Evolutionary conservation across 2,113 vertebrate genomes (phyloP), one percentile per base, ranked within the genome.

Genomic region (Jacana jacana): DNA sequence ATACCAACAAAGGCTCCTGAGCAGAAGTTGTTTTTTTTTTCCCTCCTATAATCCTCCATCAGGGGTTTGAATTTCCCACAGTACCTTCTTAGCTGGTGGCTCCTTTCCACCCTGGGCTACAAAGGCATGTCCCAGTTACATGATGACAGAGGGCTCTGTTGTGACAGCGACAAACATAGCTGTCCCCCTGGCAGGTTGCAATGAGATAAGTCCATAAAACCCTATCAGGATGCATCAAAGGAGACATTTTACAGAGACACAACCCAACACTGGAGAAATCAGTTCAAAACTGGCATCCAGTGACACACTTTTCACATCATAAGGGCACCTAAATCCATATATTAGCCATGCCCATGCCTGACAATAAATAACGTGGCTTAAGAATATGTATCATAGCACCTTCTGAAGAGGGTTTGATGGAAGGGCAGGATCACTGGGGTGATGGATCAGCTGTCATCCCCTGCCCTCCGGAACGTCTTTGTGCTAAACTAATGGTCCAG

Each of bases 401-500:
- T 83, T 96, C 89, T 89, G 89, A 89, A 70, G 89, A 81, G 73
- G 82, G 78, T 96, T 95, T 77, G 69, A 91, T 93, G 1, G 46
- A 88, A 95, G 92, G 92, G 89, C 71, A 42, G 90, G 94, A 89
- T 78, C 27, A 16, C 65, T 12, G 1, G 10, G 64, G 75, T 97
- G 96, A 98, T 93, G 96, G 95, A 98, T 97, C 97, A 97, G 95
- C 96, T 96, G 96, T 86, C 97, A 94, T 24, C 54, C 28, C 83
- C 85, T 81, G 78, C 79, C 95, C 91, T 86, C 95, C 19, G 22
- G 95, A 98, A 98, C 40, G 93, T 96, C 97, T 98, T 97, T 98
- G 97, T 98, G 95, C 94, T 98, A 86, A 98, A 98, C 96, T 98
- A 98, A 98, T 98, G 98, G 97, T 95, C 92, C 97, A 98, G 96